Conservation (phyloP, 2,797 vertebrate species). For the Gymnocypris eckloni region DNA sequence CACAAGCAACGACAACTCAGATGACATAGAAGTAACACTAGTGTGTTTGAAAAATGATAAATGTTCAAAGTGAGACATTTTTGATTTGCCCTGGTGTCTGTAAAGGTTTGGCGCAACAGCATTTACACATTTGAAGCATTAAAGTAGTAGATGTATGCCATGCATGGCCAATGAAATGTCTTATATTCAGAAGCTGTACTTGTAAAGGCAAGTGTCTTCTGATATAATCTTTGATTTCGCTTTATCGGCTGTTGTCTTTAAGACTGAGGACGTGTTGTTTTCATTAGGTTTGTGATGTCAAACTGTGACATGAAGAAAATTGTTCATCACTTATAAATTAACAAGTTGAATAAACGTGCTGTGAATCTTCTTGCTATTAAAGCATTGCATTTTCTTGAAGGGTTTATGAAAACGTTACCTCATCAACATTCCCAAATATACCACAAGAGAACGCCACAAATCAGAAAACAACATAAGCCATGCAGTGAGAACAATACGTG, state of each 20-base stretch:
- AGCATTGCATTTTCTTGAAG: too few species aligned
- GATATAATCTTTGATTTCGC: not conserved
- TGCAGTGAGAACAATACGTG: too few species aligned
- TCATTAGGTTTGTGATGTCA: not conserved
- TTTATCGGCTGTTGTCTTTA: not conserved
- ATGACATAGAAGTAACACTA: not conserved
- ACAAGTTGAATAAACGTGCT: slow-evolving; percentile 8
- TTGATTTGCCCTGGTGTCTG: not conserved
- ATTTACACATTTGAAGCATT: not conserved
- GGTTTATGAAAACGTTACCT: not conserved
- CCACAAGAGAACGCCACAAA: not conserved
- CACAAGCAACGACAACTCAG: slow-evolving; percentile 1
- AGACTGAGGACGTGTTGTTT: not conserved
- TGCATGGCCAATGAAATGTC: slow-evolving; percentile 11
- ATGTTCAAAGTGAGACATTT: not conserved
- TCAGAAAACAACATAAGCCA: not conserved
- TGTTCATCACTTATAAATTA: not conserved
- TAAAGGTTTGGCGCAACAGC: not conserved
- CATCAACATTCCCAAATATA: not conserved
- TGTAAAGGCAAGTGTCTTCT: not conserved
- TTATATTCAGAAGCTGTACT: not conserved
- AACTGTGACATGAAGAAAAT: not conserved
- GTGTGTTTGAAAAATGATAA: not conserved
- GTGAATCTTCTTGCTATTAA: slow-evolving; percentile 1
- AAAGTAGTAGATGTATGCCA: slow-evolving; percentile 9